phyloP scores from a whole-genome alignment of 1,140 invertebrate species.

The Drosophila dunni region DNA sequence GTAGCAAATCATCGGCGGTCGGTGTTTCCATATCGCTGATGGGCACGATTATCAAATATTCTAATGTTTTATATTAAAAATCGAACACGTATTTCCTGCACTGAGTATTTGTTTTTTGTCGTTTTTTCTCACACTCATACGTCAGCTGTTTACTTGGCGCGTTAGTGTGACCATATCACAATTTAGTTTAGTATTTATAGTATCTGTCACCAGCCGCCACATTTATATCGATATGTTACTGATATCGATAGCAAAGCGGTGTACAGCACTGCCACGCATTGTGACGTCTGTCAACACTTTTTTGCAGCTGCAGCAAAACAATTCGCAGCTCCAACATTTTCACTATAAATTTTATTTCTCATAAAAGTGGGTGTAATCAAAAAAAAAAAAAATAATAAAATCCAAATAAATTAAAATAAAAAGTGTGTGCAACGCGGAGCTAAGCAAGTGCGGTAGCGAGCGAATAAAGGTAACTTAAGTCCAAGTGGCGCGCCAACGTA shows the following conservation, averaged over 20 bases:
- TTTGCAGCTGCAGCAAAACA: slow-evolving; percentile 43
- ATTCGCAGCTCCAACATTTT: slow-evolving; percentile 10
- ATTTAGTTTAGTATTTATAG: not conserved
- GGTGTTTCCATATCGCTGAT: slow-evolving; percentile 62
- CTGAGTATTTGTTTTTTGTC: slow-evolving; percentile 46
- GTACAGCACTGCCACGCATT: slow-evolving; percentile 21
- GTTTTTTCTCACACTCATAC: slow-evolving; percentile 39
- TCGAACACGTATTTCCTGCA: slow-evolving; percentile 48
- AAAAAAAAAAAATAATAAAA: not conserved
- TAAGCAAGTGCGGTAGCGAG: not conserved
- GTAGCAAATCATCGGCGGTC: slow-evolving; percentile 86
- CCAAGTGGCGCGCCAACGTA: not conserved
- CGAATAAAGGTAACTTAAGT: not conserved
- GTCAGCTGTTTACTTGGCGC: slow-evolving; percentile 55
- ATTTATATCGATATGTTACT: not conserved
- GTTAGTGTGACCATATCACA: slow-evolving; percentile 26
- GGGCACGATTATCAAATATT: slow-evolving; percentile 3
- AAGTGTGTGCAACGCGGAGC: not conserved
- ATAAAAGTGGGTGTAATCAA: not conserved
- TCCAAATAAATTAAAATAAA: not conserved
- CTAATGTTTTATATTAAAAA: slow-evolving; percentile 6
- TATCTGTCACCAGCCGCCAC: not conserved
- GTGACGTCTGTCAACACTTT: slow-evolving; percentile 42
- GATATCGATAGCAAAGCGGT: slow-evolving; percentile 1
- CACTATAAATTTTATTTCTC: not conserved